A percentile compares a stretch with the other conserved stretches of the same genome.
Evolutionary conservation across 2,888 invertebrate genomes (phyloP).

Genomic region (Metellina segmentata): DNA sequence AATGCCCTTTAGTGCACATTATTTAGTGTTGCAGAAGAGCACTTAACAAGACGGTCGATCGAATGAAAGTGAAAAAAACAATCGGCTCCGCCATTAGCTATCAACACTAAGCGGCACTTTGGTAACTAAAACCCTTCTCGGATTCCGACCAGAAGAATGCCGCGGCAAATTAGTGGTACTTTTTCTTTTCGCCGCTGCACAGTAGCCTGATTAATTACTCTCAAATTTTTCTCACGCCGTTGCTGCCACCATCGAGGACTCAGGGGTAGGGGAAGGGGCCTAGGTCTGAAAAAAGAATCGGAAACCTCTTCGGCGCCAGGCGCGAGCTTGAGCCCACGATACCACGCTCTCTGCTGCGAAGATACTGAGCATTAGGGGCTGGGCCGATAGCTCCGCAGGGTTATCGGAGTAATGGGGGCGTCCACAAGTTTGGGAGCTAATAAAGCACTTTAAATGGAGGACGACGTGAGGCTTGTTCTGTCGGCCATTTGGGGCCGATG

Average conservation of each 20-base stretch:
- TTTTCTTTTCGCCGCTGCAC: conserved; percentile 10
- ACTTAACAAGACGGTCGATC: too few species aligned
- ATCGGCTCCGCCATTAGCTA: too few species aligned
- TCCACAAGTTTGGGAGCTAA: conserved; percentile 72
- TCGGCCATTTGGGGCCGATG: conserved; percentile 48
- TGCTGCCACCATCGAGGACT: background rate
- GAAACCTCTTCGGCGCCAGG: conserved; percentile 57
- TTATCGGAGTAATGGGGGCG: conserved; percentile 76
- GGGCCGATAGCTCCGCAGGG: conserved; percentile 51
- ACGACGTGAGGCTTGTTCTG: conserved; percentile 24
- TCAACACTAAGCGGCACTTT: too few species aligned
- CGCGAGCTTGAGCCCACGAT: background rate
- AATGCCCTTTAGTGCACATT: too few species aligned
- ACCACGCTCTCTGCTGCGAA: conserved; percentile 20
- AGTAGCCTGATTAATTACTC: conserved; percentile 61
- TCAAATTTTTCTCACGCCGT: conserved; percentile 57
- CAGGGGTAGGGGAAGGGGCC: background rate
- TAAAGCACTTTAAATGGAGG: conserved; percentile 77
- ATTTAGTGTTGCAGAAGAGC: too few species aligned
- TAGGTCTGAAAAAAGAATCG: background rate
- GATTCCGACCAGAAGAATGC: too few species aligned
- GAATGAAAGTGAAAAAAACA: too few species aligned
- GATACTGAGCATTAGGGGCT: conserved; percentile 25
- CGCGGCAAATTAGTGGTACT: background rate
- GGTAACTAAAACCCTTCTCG: too few species aligned